phyloP scores from a whole-genome alignment of 2,888 invertebrate species.

The Biston stratarius region DNA sequence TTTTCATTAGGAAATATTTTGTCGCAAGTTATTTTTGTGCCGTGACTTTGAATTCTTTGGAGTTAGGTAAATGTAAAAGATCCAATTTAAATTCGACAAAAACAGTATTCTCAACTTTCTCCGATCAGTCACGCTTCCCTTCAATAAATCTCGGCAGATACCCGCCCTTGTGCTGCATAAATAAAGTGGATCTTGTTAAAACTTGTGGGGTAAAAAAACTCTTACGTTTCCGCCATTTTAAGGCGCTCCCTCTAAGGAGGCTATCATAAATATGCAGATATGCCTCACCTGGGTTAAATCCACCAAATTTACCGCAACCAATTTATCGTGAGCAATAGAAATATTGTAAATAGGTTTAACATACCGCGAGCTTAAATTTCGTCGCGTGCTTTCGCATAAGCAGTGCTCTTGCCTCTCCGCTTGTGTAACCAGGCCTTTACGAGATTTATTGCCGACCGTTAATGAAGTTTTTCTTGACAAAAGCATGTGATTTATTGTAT shows the following conservation, averaged over 20 bases:
- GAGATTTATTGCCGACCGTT: constrained; percentile 71
- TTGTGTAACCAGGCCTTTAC: constrained; percentile 73
- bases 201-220: constrained; percentile 77
- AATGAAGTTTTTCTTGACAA: constrained; percentile 51
- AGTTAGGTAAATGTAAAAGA: constrained; percentile 37
- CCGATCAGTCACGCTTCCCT: constrained; percentile 81
- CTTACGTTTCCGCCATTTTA: constrained; percentile 80
- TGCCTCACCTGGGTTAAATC: constrained; percentile 83
- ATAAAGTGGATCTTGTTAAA: constrained; percentile 85
- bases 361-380: constrained; percentile 73
- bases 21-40: constrained; percentile 16
- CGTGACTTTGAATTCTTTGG: constrained; percentile 16
- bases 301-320: constrained; percentile 79
- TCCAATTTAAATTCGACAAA: constrained; percentile 39
- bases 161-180: constrained; percentile 79
- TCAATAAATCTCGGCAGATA: constrained; percentile 76
- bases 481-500: constrained; percentile 12
- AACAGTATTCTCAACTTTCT: constrained; percentile 52
- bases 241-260: constrained; percentile 79
- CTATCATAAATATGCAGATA: constrained; percentile 85
- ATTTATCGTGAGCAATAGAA: constrained; percentile 81
- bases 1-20: constrained; percentile 31
- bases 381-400: constrained; percentile 81
- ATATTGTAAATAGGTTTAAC: constrained; percentile 80
- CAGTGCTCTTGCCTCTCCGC: constrained; percentile 62